Conservation (phyloP, 2,888 invertebrate genomes). For the Mesorhabditis spiculigera region DNA sequence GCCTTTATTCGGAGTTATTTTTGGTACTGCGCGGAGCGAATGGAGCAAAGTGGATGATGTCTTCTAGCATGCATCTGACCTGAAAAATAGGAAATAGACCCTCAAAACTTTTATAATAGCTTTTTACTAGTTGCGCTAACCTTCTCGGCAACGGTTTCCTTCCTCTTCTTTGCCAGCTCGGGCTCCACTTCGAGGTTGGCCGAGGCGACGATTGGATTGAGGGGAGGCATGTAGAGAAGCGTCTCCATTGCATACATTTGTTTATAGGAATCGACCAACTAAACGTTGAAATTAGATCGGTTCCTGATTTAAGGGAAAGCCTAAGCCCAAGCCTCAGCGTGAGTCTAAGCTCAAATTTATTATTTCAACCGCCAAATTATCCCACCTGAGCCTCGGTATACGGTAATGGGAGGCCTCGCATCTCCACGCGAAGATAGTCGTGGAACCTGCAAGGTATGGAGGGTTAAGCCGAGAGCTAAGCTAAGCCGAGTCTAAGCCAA, state of each 20-base stretch:
- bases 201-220: neutral
- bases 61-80: neutral
- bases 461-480: no score
- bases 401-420: no score
- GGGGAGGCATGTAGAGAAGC: neutral
- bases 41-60: neutral
- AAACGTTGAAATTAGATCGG: neutral
- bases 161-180: slow-evolving; percentile 4
- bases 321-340: no score
- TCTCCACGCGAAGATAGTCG: no score
- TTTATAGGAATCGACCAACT: neutral
- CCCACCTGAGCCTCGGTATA: no score
- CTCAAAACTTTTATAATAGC: neutral
- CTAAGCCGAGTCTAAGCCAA: no score
- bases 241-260: neutral
- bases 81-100: neutral
- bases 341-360: no score
- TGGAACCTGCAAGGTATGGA: no score
- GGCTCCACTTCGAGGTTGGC: neutral
- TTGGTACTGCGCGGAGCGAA: no score
- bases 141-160: neutral
- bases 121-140: neutral
- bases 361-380: no score
- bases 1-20: no score
- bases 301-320: no score